Base-by-base conservation (phyloP, 2,797 vertebrate species). In the Cynodonichthys magdalenae region DNA sequence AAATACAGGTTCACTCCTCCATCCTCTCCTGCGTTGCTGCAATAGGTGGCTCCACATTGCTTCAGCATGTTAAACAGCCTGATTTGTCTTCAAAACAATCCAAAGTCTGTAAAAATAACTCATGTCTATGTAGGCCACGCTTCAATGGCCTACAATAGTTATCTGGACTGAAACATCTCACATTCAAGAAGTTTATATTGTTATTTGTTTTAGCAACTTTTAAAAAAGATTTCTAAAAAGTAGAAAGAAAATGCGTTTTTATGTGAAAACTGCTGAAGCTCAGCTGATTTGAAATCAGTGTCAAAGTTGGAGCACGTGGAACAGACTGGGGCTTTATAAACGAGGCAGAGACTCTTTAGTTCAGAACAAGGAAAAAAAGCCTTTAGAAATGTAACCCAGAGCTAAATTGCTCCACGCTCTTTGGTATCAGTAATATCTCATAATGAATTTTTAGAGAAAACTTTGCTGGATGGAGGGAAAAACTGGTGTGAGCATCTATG, bases 381-480 rank as follows among this genome's bases (percentile, higher is more conserved):
- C 36, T 77, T 36, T 55, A 55, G 15, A 62, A 14, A 47, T 64
- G 53, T 58, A 58, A 53, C 74, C 48, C n/a, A 47, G 42, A 69
- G 70, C 67, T 19, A 58, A 76, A 74, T 71, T 68, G 20, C 41
- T 24, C 63, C 42, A 64, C 20, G 59, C 69, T 75, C 75, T 46
- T 19, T 77, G 57, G 51, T 20, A 72, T 70, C 71, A 44, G 51
- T 24, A n/a, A 57, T 53, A 74, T 84, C 63, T 78, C 49, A 62
- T 63, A 84, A 77, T 59, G 51, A 66, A 58, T 69, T 69, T 74
- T 49, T 45, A 24, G 20, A 70, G 61, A 28, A 50, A 18, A 29
- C 34, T 51, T 50, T 28, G 14, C 48, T 14, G 46, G 27, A 53
- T 53, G 55, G 36, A 39, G 60, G 45, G 4, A 27, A 57, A 69